Evolutionary conservation across 2,113 vertebrate species (phyloP), one percentile per base, ranked within the genome.

Genomic region (Petrocephalus zakoni): DNA sequence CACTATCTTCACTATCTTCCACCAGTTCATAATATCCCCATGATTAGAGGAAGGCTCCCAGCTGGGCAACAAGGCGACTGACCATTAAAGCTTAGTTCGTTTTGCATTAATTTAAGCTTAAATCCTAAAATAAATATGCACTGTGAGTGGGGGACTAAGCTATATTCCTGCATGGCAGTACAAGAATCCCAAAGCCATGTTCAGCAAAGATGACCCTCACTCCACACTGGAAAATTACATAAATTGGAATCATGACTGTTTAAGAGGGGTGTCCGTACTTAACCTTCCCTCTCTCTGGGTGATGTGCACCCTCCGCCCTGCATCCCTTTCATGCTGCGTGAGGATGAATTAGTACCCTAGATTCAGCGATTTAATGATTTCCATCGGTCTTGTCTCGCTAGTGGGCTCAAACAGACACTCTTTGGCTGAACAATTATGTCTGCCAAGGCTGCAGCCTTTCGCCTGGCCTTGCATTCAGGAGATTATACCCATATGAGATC

Each of bases 181-280:
- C 58, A 21, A 89, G 86, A 90, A 92, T 90, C 37, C 90, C 93
- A 89, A 92, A 91, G 89, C 88, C 64, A 81, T 75, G n/a, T 37
- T 88, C 92, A 94, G 52, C 90, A 89, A 94, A 94, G 94, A 94
- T 93, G 93, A 91, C 92, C 90, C 89, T 90, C 90, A 86, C 90
- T 91, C 91, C 85, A 87, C 25, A 90, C 90, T 42, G 55, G 90
- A 89, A 92, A 93, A 94, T 94, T 91, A 89, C 93, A 94, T 94
- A 93, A 94, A 91, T 90, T 88, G 82, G 91, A 90, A 88, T 91
- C 91, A 92, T 93, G 92, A 93, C 93, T 91, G 92, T 89, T 81
- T 81, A 90, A 68, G 61, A 90, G 92, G 92, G 93, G 90, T 88
- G 90, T 91, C 89, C 84, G 86, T 87, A 22, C 89, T 92, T 91